Conservation (phyloP, 2,113 vertebrate genomes). For the Oenanthe melanoleuca region DNA sequence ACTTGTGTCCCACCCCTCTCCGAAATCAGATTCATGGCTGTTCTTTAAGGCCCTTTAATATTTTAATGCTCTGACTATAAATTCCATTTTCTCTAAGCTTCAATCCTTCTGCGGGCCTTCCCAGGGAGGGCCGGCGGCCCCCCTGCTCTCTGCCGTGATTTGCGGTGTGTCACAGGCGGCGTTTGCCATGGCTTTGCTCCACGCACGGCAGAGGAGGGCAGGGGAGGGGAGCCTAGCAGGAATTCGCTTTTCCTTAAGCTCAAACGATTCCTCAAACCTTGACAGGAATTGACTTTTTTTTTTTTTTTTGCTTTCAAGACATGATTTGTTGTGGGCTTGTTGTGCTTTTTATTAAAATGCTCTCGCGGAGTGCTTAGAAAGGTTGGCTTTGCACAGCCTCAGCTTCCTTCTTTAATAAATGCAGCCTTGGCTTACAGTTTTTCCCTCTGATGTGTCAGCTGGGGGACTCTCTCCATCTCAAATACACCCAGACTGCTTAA, state of each 20-base stretch:
- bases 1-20: background rate
- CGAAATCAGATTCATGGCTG: constrained; percentile 77
- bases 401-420: constrained; percentile 69
- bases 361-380: constrained; percentile 58
- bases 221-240: background rate
- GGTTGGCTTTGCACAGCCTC: constrained; percentile 61
- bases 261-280: constrained; percentile 68
- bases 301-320: constrained; percentile 65
- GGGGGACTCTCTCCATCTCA: constrained; percentile 63
- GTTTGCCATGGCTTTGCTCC: constrained; percentile 40
- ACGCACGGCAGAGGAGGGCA: background rate
- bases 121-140: constrained; percentile 3
- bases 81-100: constrained; percentile 76
- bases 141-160: constrained; percentile 27
- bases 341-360: constrained; percentile 78
- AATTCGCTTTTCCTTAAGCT: constrained; percentile 75
- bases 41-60: constrained; percentile 80
- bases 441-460: constrained; percentile 66
- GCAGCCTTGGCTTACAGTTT: constrained; percentile 63
- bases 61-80: constrained; percentile 81
- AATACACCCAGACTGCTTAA: constrained; percentile 65
- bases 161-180: constrained; percentile 24
- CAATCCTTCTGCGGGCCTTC: constrained; percentile 68
- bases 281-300: constrained; percentile 69
- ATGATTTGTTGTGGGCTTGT: constrained; percentile 74